Conservation (phyloP, 2,888 invertebrate species). For the Ormyrus labotus region DNA sequence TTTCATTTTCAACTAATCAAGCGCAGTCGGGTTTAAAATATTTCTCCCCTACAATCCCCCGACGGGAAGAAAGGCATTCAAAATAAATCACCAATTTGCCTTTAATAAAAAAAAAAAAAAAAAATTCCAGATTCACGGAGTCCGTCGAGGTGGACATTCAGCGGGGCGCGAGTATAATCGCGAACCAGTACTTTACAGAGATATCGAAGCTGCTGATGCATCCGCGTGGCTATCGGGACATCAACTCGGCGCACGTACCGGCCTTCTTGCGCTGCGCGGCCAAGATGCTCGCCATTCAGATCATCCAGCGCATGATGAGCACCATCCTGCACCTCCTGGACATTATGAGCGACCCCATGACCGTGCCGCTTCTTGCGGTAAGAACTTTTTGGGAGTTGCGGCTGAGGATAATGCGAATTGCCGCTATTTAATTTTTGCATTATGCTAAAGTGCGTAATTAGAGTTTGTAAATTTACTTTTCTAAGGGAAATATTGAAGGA, state of each 20-base stretch:
- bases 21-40: too few species aligned
- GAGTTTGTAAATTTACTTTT: not conserved
- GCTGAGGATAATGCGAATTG: not conserved
- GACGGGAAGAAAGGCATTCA: not conserved
- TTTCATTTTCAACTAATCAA: not conserved
- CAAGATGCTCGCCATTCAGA: slow-evolving; percentile 64
- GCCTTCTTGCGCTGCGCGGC: slow-evolving; percentile 65
- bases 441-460: not conserved
- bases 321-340: slow-evolving; percentile 65
- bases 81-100: not conserved
- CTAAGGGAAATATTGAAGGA: not conserved
- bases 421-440: too few species aligned
- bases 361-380: slow-evolving; percentile 57
- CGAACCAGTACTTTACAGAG: slow-evolving; percentile 64
- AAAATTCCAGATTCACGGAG: slow-evolving; percentile 62
- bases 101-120: not conserved
- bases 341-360: slow-evolving; percentile 60
- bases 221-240: slow-evolving; percentile 63
- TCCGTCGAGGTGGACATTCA: slow-evolving; percentile 62
- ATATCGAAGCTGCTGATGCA: slow-evolving; percentile 64
- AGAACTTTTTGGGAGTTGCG: not conserved
- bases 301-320: slow-evolving; percentile 64
- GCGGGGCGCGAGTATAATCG: slow-evolving; percentile 60
- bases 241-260: slow-evolving; percentile 54
- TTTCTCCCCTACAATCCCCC: not conserved